A percentile compares a stretch with the other conserved stretches of the same genome.
These are phyloP conservation scores for Pentalonia nigronervosa DNA, from an alignment of 1,140 invertebrate genomes.

Conservation along the genomic window DNA sequence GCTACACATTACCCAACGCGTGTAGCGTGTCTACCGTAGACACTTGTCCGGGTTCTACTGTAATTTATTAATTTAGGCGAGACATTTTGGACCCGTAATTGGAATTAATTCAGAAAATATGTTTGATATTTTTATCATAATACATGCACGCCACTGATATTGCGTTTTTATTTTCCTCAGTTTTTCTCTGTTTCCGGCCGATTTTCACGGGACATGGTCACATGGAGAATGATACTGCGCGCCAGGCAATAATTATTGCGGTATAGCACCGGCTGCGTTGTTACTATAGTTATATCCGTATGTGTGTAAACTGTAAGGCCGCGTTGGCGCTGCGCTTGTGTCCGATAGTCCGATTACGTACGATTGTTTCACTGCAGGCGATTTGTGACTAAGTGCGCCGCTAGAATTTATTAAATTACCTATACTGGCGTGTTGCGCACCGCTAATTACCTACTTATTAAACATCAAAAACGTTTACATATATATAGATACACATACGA, in stretches of 20 bases:
- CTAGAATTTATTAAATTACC: constrained; percentile 33
- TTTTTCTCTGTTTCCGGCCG: not conserved
- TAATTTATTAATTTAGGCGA: not conserved
- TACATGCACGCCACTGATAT: not conserved
- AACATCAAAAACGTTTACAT: constrained; percentile 27
- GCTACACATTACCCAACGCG: not conserved
- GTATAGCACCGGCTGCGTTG: not conserved
- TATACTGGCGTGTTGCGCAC: not conserved
- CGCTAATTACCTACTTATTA: constrained; percentile 37
- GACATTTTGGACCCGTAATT: not conserved
- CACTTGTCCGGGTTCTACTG: not conserved
- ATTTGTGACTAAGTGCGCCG: not conserved
- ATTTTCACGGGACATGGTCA: not conserved
- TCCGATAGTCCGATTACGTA: not conserved
- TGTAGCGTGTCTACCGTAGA: too few relatives aligned
- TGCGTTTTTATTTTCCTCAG: not conserved
- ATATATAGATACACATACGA: not conserved
- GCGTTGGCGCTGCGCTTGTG: not conserved
- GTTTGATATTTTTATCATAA: not conserved
- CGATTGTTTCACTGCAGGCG: constrained; percentile 1
- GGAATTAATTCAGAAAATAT: not conserved
- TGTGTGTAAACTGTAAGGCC: not conserved
- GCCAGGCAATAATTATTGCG: not conserved
- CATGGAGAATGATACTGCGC: not conserved
- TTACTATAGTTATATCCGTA: not conserved